Evolutionary conservation across 2,888 invertebrate genomes (phyloP), one percentile per base, ranked within the genome.

Genomic region (Proisotoma minuta): DNA sequence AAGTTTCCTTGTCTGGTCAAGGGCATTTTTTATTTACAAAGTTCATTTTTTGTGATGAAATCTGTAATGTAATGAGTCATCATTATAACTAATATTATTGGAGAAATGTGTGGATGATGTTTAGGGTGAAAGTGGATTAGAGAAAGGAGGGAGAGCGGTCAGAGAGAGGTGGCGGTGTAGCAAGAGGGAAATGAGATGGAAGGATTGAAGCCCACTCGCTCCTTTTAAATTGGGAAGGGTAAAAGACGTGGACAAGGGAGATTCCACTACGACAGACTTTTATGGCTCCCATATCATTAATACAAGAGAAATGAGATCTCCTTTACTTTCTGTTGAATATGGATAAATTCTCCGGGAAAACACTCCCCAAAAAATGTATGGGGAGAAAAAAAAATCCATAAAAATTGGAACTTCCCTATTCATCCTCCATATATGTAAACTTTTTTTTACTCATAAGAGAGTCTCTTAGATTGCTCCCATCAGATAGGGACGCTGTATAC

Each of bases 201-300:
- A 67, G 67, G 64, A 64, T 64, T 64, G 63, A 57, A 57, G 51
- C 43, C 57, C 61, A 57, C 26, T 61, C 54, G 60, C 40, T 57
- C 57, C 29, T 57, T 60, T 54, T 54, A 54, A 54, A 54, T 54
- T 54, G 54, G 60, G 63, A 63, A 59, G 63, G 66, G 63, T 62
- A 61, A 60, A 57, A 60, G 63, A 64, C 60, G 67, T 67, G 67
- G 70, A 70, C 70, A 70, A 64, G 65, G 59, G 63, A 68, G 68
- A 70, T 70, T 70, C 66, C 64, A n/a, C n/a, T n/a, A 57, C 18
- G 57, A 47, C 59, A 39, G 51, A 50, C 59, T 63, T 66, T 61
- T 66, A 66, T 66, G 66, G 61, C 59, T 63, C 63, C 63, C 63
- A 61, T 66, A 63, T 63, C 63, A 66, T 66, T 66, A 66, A 66